Evolutionary conservation across 2,797 vertebrate species (phyloP).

Genomic region (Anomalospiza imberbis): DNA sequence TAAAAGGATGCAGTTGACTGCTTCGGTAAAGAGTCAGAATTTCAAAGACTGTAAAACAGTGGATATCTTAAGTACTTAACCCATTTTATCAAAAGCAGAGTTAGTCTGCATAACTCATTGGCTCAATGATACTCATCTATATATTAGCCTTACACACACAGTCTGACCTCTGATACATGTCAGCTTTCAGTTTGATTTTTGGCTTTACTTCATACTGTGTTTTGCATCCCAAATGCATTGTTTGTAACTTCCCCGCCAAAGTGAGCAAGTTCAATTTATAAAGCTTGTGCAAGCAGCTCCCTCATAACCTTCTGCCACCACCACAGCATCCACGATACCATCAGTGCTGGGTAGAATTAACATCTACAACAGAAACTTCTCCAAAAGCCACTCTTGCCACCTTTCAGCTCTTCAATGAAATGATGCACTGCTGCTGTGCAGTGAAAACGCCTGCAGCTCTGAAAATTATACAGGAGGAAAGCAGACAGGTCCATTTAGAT

Average conservation of each 20-base stretch:
- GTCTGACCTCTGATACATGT: background rate
- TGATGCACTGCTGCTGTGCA: background rate
- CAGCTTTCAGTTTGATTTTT: background rate
- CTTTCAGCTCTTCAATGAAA: background rate
- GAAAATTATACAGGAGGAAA: background rate
- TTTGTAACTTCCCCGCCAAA: background rate
- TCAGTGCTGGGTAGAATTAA: background rate
- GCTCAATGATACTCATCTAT: background rate
- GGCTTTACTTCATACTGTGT: background rate
- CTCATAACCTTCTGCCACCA: background rate
- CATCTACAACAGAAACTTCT: background rate
- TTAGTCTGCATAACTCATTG: conserved; percentile 29
- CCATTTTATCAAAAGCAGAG: conserved; percentile 1
- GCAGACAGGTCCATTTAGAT: background rate
- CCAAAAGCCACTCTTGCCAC: background rate
- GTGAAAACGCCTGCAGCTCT: background rate
- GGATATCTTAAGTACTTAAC: background rate
- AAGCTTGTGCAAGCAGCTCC: background rate
- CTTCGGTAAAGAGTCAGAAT: conserved; percentile 26
- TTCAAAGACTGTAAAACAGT: conserved; percentile 12
- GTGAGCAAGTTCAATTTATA: background rate
- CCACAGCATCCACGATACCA: background rate
- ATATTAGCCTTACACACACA: background rate
- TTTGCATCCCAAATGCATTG: background rate
- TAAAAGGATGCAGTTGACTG: conserved; percentile 27